Percentiles rank a stretch among this genome's conserved stretches.
Conservation (phyloP, 2,797 vertebrate species). For the Anniella stebbinsi region DNA sequence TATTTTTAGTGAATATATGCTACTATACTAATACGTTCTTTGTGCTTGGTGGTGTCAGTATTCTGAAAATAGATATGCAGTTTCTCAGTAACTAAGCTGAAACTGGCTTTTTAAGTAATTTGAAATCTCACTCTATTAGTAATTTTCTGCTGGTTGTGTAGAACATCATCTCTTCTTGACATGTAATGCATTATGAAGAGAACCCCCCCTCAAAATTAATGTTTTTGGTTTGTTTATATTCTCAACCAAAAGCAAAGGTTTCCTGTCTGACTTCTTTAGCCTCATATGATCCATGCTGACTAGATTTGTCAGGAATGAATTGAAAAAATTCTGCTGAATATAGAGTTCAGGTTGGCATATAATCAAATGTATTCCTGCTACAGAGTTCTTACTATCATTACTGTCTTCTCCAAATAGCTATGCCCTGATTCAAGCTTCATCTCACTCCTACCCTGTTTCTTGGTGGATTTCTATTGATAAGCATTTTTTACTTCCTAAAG, state of each 20-base stretch:
- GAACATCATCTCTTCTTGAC: slow-evolving; percentile 29
- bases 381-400: background rate
- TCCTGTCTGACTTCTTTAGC: slow-evolving; percentile 44
- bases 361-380: background rate
- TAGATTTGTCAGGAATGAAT: slow-evolving; percentile 35
- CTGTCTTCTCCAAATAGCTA: background rate
- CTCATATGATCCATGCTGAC: slow-evolving; percentile 32
- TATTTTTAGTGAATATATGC: background rate
- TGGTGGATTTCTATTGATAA: slow-evolving; percentile 17
- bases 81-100: slow-evolving; percentile 30
- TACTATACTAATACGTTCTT: background rate
- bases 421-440: background rate
- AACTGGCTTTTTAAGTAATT: slow-evolving; percentile 1
- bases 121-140: slow-evolving; percentile 10
- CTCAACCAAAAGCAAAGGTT: slow-evolving; percentile 23
- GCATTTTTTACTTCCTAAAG: background rate
- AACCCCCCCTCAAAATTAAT: background rate
- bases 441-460: background rate
- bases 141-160: slow-evolving; percentile 16
- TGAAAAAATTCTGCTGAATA: background rate
- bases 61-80: background rate
- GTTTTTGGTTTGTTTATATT: background rate
- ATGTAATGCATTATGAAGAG: slow-evolving; percentile 14
- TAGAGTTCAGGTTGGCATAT: slow-evolving; percentile 32
- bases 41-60: background rate